These are phyloP conservation scores for Staurois parvus DNA, from an alignment of 2,797 vertebrate species.

Conservation along the genomic window DNA sequence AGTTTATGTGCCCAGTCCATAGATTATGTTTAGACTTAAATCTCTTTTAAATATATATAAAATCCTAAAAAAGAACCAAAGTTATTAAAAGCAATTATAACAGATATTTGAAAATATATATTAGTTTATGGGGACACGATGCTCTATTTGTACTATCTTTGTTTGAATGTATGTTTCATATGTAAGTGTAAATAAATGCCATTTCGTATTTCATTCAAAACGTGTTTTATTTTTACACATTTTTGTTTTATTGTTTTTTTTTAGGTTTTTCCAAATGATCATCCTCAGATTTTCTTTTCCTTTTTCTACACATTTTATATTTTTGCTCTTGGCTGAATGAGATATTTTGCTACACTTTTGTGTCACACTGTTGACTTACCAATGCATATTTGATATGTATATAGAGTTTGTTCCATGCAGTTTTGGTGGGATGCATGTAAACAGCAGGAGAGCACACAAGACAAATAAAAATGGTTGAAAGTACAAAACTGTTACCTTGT, in stretches of 20 bases:
- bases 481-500: slow-evolving; percentile 66
- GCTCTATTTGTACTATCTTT: slow-evolving; percentile 75
- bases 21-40: slow-evolving; percentile 43
- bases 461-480: slow-evolving; percentile 75
- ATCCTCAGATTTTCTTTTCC: not conserved
- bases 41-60: slow-evolving; percentile 41
- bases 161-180: slow-evolving; percentile 85
- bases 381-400: slow-evolving; percentile 71
- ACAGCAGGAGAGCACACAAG: slow-evolving; percentile 72
- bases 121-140: slow-evolving; percentile 76
- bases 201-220: slow-evolving; percentile 72
- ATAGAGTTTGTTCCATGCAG: slow-evolving; percentile 66
- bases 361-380: slow-evolving; percentile 66
- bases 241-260: slow-evolving; percentile 35
- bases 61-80: slow-evolving; percentile 78
- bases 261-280: slow-evolving; percentile 31
- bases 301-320: not conserved
- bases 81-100: slow-evolving; percentile 69
- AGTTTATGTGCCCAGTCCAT: slow-evolving; percentile 29
- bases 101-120: slow-evolving; percentile 81
- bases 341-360: slow-evolving; percentile 63
- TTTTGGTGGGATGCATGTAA: slow-evolving; percentile 71
- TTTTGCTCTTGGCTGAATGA: not conserved
- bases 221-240: slow-evolving; percentile 52
- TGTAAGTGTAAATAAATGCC: slow-evolving; percentile 79